Percentiles rank a stretch among this genome's conserved stretches.
Evolutionary conservation across 2,888 invertebrate genomes (phyloP).

Genomic region (Leucophora obtusa): DNA sequence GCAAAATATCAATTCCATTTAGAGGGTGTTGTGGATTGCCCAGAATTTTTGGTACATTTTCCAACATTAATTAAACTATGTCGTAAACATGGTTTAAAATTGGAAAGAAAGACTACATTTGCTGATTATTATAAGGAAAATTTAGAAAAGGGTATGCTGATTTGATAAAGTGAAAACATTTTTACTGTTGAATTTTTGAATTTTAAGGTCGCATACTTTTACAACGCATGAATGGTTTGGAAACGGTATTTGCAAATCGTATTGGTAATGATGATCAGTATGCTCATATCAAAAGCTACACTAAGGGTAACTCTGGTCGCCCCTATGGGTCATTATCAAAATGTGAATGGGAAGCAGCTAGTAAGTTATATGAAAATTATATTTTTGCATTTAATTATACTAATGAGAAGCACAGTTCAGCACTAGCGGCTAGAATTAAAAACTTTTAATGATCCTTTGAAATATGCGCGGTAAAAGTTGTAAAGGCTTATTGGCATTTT

Average conservation of each 20-base stretch:
- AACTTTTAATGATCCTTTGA: no score
- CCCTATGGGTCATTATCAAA: conserved; percentile 90
- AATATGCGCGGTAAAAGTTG: no score
- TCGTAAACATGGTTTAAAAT: conserved; percentile 84
- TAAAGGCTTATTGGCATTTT: no score
- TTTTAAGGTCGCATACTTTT: conserved; percentile 80
- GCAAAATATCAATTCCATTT: conserved; percentile 97
- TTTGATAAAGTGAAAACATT: no score
- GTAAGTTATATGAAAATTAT: conserved; percentile 80
- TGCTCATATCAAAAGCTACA: conserved; percentile 84
- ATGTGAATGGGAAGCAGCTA: conserved; percentile 95
- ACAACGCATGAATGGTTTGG: conserved; percentile 88
- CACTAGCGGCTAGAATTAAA: no score
- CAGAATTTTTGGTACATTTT: conserved; percentile 98
- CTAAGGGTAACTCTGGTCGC: conserved; percentile 75
- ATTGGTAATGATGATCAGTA: conserved; percentile 83
- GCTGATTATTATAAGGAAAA: conserved; percentile 84
- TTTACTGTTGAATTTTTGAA: background rate
- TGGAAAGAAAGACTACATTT: conserved; percentile 86
- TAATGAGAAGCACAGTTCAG: no score
- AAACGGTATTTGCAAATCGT: conserved; percentile 84
- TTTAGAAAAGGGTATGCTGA: conserved; percentile 68
- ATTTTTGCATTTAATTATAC: no score
- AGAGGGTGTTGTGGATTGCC: conserved; percentile 98
- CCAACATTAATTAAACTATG: conserved; percentile 88